Base-by-base conservation (phyloP, 1,140 invertebrate genomes). In the Drosophila sulfurigaster region DNA sequence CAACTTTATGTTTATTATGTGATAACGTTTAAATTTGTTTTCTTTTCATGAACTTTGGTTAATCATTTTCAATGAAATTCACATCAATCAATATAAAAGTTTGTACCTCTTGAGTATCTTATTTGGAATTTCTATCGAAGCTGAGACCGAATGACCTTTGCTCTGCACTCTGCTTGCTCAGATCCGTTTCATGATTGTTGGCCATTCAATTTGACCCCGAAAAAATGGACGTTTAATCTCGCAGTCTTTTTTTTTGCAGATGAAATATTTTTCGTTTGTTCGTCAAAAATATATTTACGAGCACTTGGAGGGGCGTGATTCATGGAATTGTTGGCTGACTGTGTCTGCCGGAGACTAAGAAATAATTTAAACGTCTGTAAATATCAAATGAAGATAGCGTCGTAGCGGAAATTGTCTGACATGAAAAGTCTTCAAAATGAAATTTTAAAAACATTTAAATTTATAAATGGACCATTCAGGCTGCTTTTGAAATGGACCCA, bases 381-480 rank as follows among this genome's bases (percentile, higher is more conserved):
- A 77, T 11, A 43, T 63, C 52, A 49, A 49, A 52, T 30, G 45
- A 57, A 73, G 65, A 66, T 70, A 73, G 67, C 67, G 59, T 43
- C 73, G 69, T 20, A 3, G 20, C 20, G 65, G 75, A 82, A 82
- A 76, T 45, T 46, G 54, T 11, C 54, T 63, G 67, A 68, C 74
- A 81, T 68, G 64, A 87, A 79, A 72, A 51, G 77, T 77, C 67
- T 88, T 87, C 73, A 88, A 88, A 88, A 57, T 25, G 54, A 20
- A 81, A 83, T 83, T 81, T 78, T 72, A 72, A 83, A 73, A 65
- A 63, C 56, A 68, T 87, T 78, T 67, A 80, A 80, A 83, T 83
- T 72, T 64, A 80, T 75, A 54, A 82, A 82, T 87, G 64, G 68
- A 68, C 52, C 70, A 75, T 72, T 28, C 38, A 79, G 65, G 58